These are phyloP conservation scores for Diplodus sargus DNA, from an alignment of 2,797 vertebrate genomes.

Conservation along the genomic window DNA sequence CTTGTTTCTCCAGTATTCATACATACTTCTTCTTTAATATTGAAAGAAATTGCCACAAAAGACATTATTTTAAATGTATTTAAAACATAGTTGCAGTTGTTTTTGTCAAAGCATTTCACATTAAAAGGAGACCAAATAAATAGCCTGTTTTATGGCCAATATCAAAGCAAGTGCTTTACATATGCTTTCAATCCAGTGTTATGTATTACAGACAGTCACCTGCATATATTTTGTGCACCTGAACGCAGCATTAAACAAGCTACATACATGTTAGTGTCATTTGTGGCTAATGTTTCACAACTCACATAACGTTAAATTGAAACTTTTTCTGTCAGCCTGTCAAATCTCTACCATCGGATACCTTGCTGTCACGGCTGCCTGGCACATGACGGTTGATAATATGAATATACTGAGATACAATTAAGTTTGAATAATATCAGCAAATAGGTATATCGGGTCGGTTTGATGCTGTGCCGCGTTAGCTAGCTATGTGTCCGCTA, in stretches of 20 bases:
- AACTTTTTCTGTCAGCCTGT: constrained; percentile 7
- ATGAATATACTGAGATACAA: neutral
- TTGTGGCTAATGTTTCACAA: neutral
- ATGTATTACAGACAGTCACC: neutral
- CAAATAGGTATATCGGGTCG: neutral
- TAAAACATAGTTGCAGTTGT: neutral
- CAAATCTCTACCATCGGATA: neutral
- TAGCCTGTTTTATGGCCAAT: neutral
- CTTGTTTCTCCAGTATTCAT: neutral
- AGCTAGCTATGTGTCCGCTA: constrained; percentile 31
- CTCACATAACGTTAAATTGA: neutral
- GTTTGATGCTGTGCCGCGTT: neutral
- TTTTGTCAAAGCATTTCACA: too few species aligned
- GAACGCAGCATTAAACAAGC: neutral
- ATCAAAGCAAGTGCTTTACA: too few species aligned
- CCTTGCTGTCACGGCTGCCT: neutral
- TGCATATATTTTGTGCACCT: neutral
- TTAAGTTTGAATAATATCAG: neutral
- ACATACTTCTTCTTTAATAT: neutral
- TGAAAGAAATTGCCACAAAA: neutral
- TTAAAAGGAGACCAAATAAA: neutral
- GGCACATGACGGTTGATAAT: neutral
- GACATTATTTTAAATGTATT: neutral
- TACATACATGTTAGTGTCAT: neutral
- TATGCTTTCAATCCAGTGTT: neutral